phyloP scores from a whole-genome alignment of 2,888 invertebrate genomes.

The Dinocampus coccinellae region DNA sequence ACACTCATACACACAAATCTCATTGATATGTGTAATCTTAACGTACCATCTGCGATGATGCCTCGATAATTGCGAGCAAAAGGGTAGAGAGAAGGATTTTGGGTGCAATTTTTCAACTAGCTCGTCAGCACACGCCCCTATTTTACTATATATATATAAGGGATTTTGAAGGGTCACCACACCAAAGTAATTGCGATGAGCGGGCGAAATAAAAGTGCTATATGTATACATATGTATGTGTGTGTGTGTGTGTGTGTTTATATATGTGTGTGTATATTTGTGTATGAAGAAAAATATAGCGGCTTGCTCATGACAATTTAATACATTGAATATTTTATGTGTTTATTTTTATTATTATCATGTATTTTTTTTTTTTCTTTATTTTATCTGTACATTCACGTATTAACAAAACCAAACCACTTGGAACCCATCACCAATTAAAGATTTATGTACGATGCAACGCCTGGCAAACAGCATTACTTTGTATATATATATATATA shows the following conservation, averaged over 20 bases:
- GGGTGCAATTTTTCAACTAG: conserved; percentile 39
- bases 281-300: conserved; percentile 26
- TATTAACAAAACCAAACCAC: conserved; percentile 67
- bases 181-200: conserved; percentile 42
- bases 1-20: not conserved
- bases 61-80: conserved; percentile 39
- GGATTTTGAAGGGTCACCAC: conserved; percentile 9
- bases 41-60: conserved; percentile 28
- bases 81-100: too few relatives aligned
- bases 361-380: too few relatives aligned
- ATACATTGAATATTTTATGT: not conserved
- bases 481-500: too few relatives aligned
- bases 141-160: not conserved
- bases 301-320: not conserved
- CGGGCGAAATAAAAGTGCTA: too few relatives aligned
- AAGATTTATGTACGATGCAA: conserved; percentile 67
- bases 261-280: too few relatives aligned
- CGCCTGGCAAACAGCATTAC: conserved; percentile 57
- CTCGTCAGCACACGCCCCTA: not conserved
- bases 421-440: conserved; percentile 61
- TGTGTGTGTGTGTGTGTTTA: too few relatives aligned
- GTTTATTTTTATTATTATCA: not conserved
- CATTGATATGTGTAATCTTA: conserved; percentile 9
- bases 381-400: too few relatives aligned
- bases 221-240: too few relatives aligned